Evolutionary conservation across 2,888 invertebrate species (phyloP).

Genomic region (Pseudococcus longispinus): DNA sequence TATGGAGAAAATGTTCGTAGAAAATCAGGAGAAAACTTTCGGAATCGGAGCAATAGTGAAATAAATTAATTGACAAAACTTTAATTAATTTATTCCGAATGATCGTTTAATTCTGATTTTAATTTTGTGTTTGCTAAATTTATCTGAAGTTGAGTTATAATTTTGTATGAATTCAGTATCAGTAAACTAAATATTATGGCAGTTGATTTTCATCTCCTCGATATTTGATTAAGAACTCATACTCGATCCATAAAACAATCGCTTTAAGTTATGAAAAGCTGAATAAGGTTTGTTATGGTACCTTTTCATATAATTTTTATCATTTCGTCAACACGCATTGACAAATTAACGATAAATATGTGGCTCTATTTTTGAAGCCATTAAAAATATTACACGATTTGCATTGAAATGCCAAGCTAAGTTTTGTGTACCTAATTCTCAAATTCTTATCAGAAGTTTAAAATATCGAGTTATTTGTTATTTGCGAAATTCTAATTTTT

Average conservation of each 20-base stretch:
- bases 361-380: neutral
- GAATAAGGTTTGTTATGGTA: neutral
- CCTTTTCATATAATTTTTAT: neutral
- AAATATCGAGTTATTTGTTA: neutral
- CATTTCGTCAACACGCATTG: neutral
- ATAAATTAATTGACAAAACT: too few species aligned
- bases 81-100: too few species aligned
- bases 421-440: neutral
- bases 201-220: neutral
- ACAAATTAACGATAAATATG: neutral
- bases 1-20: too few species aligned
- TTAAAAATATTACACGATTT: neutral
- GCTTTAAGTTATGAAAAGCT: conserved; percentile 2
- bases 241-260: neutral
- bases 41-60: too few species aligned
- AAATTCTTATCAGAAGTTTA: neutral
- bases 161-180: neutral
- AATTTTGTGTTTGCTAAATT: neutral
- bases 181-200: neutral
- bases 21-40: too few species aligned
- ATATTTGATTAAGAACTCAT: neutral
- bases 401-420: too few species aligned
- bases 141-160: neutral
- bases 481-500: neutral
- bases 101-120: neutral